phyloP scores from a whole-genome alignment of 2,113 vertebrate species.

The Tupaia chinensis region DNA sequence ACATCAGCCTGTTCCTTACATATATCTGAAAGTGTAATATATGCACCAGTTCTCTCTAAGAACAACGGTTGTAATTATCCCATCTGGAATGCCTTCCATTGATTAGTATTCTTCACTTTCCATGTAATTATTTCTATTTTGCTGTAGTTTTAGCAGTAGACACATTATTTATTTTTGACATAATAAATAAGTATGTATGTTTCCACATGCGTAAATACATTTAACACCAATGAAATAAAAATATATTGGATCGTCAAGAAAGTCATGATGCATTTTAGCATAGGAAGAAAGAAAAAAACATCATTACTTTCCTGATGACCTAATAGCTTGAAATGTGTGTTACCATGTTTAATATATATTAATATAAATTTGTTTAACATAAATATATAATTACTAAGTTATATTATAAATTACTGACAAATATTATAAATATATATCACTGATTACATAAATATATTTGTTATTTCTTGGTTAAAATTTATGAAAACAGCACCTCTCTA shows the following conservation, averaged over 20 bases:
- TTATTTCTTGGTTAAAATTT: not conserved
- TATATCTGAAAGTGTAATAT: not conserved
- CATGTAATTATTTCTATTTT: not conserved
- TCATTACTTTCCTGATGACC: too few species aligned
- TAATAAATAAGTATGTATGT: not conserved
- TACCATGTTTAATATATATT: not conserved
- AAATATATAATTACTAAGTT: not conserved
- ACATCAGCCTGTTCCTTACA: conserved; percentile 16
- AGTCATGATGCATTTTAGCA: too few species aligned
- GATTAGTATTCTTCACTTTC: not conserved
- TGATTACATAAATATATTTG: not conserved
- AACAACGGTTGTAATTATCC: not conserved
- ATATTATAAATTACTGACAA: not conserved
- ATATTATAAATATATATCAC: not conserved
- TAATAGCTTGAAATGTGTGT: not conserved
- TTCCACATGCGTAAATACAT: not conserved
- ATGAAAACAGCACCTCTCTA: not conserved
- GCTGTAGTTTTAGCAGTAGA: not conserved
- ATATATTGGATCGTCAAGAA: not conserved
- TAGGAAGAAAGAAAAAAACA: too few species aligned
- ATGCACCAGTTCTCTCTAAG: not conserved
- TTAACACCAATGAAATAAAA: not conserved
- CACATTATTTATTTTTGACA: conserved; percentile 29
- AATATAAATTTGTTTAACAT: not conserved
- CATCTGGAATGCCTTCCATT: not conserved